These are phyloP conservation scores for Leptinotarsa texana DNA, from an alignment of 1,140 invertebrate species.

Conservation along the genomic window DNA sequence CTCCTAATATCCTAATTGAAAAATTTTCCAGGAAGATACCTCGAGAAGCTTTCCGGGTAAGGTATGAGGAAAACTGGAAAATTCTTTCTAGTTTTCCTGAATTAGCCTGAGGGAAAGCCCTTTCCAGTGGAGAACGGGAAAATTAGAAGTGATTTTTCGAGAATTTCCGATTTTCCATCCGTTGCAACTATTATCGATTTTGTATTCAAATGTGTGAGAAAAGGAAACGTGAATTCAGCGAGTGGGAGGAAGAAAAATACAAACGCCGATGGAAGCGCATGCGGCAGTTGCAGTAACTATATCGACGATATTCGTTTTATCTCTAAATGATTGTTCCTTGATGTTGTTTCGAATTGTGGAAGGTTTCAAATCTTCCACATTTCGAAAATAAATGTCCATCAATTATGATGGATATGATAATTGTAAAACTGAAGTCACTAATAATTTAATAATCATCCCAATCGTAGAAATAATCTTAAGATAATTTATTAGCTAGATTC, in stretches of 20 bases:
- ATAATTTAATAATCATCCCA: too few species aligned
- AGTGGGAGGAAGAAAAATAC: neutral
- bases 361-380: too few species aligned
- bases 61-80: constrained; percentile 14
- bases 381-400: too few species aligned
- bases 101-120: neutral
- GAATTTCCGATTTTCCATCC: neutral
- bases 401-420: too few species aligned
- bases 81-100: neutral
- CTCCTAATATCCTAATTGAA: constrained; percentile 19
- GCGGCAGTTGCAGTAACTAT: neutral
- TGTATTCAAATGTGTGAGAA: neutral
- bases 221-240: neutral
- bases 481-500: too few species aligned
- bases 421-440: too few species aligned
- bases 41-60: constrained; percentile 23
- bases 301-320: too few species aligned
- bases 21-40: constrained; percentile 33
- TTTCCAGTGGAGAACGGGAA: neutral
- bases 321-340: too few species aligned
- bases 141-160: neutral
- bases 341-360: too few species aligned
- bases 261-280: neutral
- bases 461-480: too few species aligned
- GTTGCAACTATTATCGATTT: neutral